These are phyloP conservation scores for Doryteuthis pealeii DNA, from an alignment of 1,140 invertebrate genomes.

Conservation along the genomic window DNA sequence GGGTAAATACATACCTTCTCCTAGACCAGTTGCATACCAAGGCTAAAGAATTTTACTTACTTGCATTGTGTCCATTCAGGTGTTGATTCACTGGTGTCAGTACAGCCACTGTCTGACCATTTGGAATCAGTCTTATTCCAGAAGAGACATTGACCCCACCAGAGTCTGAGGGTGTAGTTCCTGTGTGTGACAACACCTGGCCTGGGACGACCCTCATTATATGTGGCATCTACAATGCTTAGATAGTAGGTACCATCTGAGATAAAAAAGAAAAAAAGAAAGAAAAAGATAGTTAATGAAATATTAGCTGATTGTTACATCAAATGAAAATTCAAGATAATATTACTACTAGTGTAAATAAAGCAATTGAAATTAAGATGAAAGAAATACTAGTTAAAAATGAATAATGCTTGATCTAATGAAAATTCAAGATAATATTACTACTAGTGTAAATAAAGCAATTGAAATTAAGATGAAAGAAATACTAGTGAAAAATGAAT, in stretches of 20 bases:
- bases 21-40: neutral
- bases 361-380: no score
- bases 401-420: no score
- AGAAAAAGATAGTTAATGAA: no score
- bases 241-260: conserved; percentile 40
- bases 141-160: conserved; percentile 55
- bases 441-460: no score
- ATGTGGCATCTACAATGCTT: conserved; percentile 49
- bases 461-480: no score
- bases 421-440: no score
- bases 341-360: no score
- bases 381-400: no score
- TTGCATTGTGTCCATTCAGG: conserved; percentile 37
- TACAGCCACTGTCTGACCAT: conserved; percentile 50
- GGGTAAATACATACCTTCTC: no score
- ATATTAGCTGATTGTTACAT: neutral
- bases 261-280: conserved; percentile 29
- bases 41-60: conserved; percentile 22
- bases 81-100: conserved; percentile 32
- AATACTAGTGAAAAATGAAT: no score
- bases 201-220: conserved; percentile 46
- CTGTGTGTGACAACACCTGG: conserved; percentile 39
- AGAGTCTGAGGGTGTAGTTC: conserved; percentile 48
- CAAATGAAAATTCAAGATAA: no score
- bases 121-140: conserved; percentile 38